These are phyloP conservation scores for Acholoe squamosa DNA, from an alignment of 2,888 invertebrate species.

Conservation along the genomic window DNA sequence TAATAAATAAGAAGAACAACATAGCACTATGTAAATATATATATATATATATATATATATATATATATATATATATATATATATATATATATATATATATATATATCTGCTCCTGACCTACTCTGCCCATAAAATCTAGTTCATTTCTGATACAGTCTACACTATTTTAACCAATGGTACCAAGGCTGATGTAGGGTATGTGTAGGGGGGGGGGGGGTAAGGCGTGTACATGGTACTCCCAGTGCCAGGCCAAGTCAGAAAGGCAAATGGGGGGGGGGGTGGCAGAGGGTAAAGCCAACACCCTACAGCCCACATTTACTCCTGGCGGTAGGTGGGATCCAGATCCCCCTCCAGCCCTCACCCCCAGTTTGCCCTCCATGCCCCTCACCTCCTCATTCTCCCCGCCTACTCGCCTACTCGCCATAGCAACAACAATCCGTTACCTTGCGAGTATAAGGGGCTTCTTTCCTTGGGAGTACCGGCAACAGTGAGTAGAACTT, in stretches of 20 bases:
- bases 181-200: no score
- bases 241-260: neutral
- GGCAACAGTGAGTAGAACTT: conserved; percentile 17
- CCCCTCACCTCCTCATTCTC: conserved; percentile 36
- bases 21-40: no score
- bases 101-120: no score
- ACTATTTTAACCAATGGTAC: no score
- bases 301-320: neutral
- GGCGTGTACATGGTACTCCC: neutral
- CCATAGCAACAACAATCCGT: conserved; percentile 41
- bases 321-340: neutral
- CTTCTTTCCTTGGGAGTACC: neutral
- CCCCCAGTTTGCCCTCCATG: neutral
- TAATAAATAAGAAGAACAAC: no score
- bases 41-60: no score
- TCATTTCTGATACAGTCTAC: no score
- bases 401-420: neutral
- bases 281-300: neutral
- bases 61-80: no score
- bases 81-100: no score
- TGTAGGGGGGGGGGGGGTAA: no score
- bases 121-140: no score
- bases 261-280: neutral
- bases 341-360: neutral
- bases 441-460: conserved; percentile 42